Evolutionary conservation across 2,113 vertebrate species (phyloP).

Genomic region (Malurus alboscapulatus): DNA sequence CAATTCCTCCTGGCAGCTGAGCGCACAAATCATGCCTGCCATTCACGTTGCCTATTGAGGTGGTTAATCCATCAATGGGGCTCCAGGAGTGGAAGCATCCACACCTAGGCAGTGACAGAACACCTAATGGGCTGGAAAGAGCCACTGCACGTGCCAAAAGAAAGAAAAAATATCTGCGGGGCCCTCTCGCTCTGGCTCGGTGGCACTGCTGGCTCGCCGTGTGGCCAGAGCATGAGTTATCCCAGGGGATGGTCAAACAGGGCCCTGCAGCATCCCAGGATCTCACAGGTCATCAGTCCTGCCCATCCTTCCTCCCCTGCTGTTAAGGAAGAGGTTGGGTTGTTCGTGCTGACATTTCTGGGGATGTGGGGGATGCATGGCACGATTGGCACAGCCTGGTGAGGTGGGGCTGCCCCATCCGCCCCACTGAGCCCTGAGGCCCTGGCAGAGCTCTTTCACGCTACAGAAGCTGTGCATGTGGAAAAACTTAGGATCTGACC

Average conservation of each 20-base stretch:
- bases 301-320: background rate
- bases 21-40: background rate
- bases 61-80: slow-evolving; percentile 29
- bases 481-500: background rate
- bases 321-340: background rate
- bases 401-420: rapidly evolving
- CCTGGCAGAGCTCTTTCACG: background rate
- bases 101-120: background rate
- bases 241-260: rapidly evolving
- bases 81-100: slow-evolving; percentile 3
- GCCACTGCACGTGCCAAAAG: background rate
- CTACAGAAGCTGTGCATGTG: background rate
- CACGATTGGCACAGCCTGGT: background rate
- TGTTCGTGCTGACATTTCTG: background rate
- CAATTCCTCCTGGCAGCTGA: background rate
- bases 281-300: rapidly evolving
- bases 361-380: background rate
- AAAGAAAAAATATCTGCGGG: background rate
- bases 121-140: slow-evolving; percentile 35
- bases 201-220: background rate
- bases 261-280: background rate
- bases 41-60: slow-evolving; percentile 25
- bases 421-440: background rate
- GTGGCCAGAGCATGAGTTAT: rapidly evolving
- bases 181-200: background rate